Evolutionary conservation across 2,888 invertebrate genomes (phyloP), one percentile per base, ranked within the genome.

Genomic region (Caradrina kadenii): DNA sequence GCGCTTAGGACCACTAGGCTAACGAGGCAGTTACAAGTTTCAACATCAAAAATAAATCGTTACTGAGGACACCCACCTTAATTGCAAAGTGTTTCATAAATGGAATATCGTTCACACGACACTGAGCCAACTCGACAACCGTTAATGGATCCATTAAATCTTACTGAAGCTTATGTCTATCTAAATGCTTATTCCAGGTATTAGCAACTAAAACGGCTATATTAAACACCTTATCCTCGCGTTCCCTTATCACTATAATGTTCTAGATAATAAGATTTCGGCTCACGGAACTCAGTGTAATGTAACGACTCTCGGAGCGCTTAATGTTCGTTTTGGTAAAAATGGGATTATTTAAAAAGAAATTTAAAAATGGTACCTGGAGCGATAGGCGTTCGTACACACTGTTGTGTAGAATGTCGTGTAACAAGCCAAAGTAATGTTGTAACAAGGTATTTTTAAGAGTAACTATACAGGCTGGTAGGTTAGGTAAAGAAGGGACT

Each of bases 301-400:
- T 72, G 72, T 65, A 71, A 73, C 67, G 69, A 59, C 56, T 59
- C 49, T 61, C 42, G 50, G 45, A 64, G 58, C 60, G 73, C 65
- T 63, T 76, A 80, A 76, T 74, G 79, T 74, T 69, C 74, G 52
- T 78, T 79, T 85, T 80, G 77, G 83, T 83, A 78, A 80, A 79
- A 83, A 76, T 60, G 52, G 59, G 61, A 85, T 86, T 45, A 45
- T 45, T 45, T 80, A 76, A 78, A 74, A 21, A 76, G 58, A 69
- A 76, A 73, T 79, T 81, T 66, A 70, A 79, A 70, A 79, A 80
- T 69, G 65, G 70, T 76, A 79, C 77, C 84, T 81, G 73, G 39
- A 64, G 73, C 75, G 71, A 78, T 76, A 72, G 54, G 61, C 63
- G 61, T 53, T 54, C 69, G 63, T 17, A 69, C 78, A 62, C 65